These are phyloP conservation scores for Neodiprion virginianus DNA, from an alignment of 1,140 invertebrate species.

Conservation along the genomic window DNA sequence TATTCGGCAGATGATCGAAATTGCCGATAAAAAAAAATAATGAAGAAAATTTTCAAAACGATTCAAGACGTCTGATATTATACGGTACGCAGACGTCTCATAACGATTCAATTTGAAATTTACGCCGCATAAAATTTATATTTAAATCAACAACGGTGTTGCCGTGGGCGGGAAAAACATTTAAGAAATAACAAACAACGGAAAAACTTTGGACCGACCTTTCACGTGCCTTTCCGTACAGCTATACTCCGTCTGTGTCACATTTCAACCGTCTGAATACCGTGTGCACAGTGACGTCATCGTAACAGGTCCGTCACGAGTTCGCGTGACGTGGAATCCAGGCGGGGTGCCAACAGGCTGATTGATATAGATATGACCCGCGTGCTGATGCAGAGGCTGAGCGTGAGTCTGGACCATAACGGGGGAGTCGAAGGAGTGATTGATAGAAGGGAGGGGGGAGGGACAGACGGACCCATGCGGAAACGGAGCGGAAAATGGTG, in stretches of 20 bases:
- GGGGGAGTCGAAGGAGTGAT: not conserved
- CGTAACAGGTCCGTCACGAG: not conserved
- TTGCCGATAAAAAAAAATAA: not conserved
- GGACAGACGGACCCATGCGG: not conserved
- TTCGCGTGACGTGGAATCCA: not conserved
- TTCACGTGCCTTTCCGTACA: too few relatives aligned
- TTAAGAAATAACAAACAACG: too few relatives aligned
- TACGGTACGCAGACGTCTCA: too few relatives aligned
- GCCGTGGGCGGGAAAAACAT: too few relatives aligned
- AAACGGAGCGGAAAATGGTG: not conserved
- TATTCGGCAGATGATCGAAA: too few relatives aligned
- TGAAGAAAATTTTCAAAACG: not conserved
- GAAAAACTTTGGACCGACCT: too few relatives aligned
- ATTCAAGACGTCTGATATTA: too few relatives aligned
- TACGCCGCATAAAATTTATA: too few relatives aligned
- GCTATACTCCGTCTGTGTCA: not conserved
- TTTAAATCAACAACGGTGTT: too few relatives aligned
- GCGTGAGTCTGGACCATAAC: not conserved
- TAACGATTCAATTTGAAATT: too few relatives aligned
- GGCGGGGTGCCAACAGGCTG: not conserved
- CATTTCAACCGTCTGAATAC: not conserved
- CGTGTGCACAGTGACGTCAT: not conserved
- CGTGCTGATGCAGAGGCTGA: not conserved
- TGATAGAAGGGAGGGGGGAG: not conserved
- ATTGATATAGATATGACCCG: slow-evolving; percentile 7